Evolutionary conservation across 2,113 vertebrate genomes (phyloP), one percentile per base, ranked within the genome.

Genomic region (Pelobates fuscus): DNA sequence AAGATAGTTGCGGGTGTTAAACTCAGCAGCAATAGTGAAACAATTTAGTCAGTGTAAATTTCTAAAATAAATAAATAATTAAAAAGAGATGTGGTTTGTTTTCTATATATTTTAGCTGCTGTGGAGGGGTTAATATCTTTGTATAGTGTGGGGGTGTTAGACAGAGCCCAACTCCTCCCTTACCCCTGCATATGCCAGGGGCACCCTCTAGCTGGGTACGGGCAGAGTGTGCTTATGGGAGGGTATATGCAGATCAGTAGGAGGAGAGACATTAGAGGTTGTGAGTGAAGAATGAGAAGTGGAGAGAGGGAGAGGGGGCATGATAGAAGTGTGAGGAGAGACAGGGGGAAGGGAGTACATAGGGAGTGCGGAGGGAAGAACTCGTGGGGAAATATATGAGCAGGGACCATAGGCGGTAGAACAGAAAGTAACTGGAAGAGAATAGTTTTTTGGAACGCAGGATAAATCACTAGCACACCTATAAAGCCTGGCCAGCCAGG

Each of bases 111-210:
- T 2, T 11, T n/a, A 12, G 29, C 30, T 64, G 29, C 30, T 61
- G 2, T 27, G 41, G 18, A 67, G 32, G 14, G 21, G 63, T 76
- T 60, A 76, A 67, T 20, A 57, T 7, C 11, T 23, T 5, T 49
- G 24, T 29, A 29, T n/a, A 21, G 29, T 43, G 30, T 43, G 24
- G 52, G 60, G 62, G 32, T 5, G 54, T 25, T 26, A 14, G 63
- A 26, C 6, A 24, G 3, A 55, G 24, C 23, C 15, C 4, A 44
- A 27, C 72, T 75, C 72, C 72, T 75, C 72, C 63, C 54, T 67
- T 24, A 75, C 72, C 72, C 72, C 64, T 75, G 72, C 72, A 76
- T 54, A 76, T 76, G 72, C 72, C 72, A 76, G 64, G 72, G 72
- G 64, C 72, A 75, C 72, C 24, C 32, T 55, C 63, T 24, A 75